A percentile compares a stretch with the other conserved stretches of the same genome.
phyloP scores from a whole-genome alignment of 2,113 vertebrate species.

The Trematomus loennbergii region DNA sequence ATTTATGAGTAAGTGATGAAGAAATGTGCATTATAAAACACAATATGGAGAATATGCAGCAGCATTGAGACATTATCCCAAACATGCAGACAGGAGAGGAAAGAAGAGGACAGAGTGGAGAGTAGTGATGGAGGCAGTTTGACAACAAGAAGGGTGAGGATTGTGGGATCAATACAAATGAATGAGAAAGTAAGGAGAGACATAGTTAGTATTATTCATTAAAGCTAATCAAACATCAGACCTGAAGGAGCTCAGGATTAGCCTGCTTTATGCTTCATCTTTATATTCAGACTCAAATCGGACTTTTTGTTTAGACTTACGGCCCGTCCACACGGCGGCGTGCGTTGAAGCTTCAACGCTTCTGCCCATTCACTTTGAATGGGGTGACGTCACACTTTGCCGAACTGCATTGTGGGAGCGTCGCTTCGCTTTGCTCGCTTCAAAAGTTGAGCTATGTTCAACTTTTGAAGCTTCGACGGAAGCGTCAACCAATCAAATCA shows the following conservation, averaged over 20 bases:
- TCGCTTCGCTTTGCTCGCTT: too few relatives aligned
- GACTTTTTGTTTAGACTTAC: too few relatives aligned
- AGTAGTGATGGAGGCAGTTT: neutral
- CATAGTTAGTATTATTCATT: slow-evolving; percentile 15
- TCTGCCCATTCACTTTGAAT: too few relatives aligned
- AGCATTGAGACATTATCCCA: neutral
- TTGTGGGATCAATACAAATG: neutral
- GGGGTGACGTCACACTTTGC: too few relatives aligned
- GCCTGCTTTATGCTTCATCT: too few relatives aligned
- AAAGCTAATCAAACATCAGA: slow-evolving; percentile 6
- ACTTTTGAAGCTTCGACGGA: too few relatives aligned
- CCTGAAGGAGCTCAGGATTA: neutral
- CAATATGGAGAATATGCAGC: neutral
- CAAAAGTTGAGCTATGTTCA: too few relatives aligned
- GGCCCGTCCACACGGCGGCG: too few relatives aligned
- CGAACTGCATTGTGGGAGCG: too few relatives aligned
- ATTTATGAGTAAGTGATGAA: neutral
- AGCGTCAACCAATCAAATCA: too few relatives aligned
- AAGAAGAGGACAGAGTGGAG: neutral
- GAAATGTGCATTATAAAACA: neutral
- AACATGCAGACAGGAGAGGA: neutral
- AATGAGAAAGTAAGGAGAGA: slow-evolving; percentile 18
- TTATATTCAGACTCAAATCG: neutral
- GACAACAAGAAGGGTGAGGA: neutral
- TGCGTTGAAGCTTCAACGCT: too few relatives aligned